A percentile compares a stretch with the other conserved stretches of the same genome.
Conservation (phyloP, 2,113 vertebrate species). For the Tor tambroides region DNA sequence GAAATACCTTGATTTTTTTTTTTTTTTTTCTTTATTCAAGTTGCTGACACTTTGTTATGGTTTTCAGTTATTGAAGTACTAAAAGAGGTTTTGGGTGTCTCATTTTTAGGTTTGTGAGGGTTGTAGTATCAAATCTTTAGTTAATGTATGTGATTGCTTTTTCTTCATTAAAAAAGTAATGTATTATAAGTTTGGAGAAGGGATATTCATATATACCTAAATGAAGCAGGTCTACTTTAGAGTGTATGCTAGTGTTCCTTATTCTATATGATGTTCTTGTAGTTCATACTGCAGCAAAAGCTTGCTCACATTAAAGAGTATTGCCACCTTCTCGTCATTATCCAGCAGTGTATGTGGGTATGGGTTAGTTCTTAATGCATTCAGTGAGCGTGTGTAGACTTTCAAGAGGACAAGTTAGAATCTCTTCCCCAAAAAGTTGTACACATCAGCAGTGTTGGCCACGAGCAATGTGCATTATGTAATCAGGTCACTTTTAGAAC, state of each 20-base stretch:
- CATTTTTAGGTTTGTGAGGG: background rate
- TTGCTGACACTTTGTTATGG: background rate
- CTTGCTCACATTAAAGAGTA: background rate
- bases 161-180: background rate
- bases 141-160: background rate
- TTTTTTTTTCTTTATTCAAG: background rate
- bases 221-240: background rate
- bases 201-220: background rate
- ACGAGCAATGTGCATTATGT: too few species aligned
- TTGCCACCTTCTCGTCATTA: background rate
- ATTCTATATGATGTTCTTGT: constrained; percentile 7
- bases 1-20: too few species aligned
- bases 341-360: background rate
- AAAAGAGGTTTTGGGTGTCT: background rate
- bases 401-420: background rate
- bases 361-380: background rate
- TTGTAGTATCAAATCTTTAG: background rate
- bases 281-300: background rate
- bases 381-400: background rate
- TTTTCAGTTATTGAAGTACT: background rate
- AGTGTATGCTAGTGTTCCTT: background rate
- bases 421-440: background rate
- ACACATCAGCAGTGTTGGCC: background rate
- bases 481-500: too few species aligned
- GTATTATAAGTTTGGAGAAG: background rate